Evolutionary conservation across 2,113 vertebrate genomes (phyloP).

Genomic region (Helogale parvula): DNA sequence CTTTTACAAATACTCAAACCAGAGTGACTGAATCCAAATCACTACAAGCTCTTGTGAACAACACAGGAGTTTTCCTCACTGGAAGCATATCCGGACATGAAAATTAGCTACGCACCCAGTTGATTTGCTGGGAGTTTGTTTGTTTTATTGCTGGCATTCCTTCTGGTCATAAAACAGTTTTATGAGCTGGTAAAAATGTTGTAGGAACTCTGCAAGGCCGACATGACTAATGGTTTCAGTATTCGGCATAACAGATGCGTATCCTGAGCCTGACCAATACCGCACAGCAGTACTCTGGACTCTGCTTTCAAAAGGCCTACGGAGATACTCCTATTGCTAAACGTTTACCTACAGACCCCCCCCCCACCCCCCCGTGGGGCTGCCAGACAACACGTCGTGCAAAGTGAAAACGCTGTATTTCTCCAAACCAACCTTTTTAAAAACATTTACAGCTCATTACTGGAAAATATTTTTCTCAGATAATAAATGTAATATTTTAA

Average conservation of each 20-base stretch:
- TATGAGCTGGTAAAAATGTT: conserved; percentile 43
- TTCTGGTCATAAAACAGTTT: conserved; percentile 49
- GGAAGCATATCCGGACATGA: neutral
- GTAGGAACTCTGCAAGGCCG: neutral
- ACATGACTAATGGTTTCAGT: neutral
- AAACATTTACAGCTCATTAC: neutral
- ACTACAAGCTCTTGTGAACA: neutral
- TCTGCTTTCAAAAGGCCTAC: neutral
- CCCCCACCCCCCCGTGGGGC: neutral
- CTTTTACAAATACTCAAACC: neutral
- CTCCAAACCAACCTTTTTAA: neutral
- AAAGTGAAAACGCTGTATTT: neutral
- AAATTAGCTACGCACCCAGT: neutral
- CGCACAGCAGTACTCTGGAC: neutral
- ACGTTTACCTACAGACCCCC: neutral
- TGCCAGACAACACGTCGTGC: accelerated
- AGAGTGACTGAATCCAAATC: neutral
- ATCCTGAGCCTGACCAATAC: accelerated
- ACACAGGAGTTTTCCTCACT: neutral
- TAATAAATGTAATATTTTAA: neutral
- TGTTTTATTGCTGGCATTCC: conserved; percentile 34
- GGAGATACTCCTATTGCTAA: neutral
- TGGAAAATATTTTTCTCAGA: neutral
- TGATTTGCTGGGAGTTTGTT: neutral
- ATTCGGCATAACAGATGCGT: accelerated